Evolutionary conservation across 1,140 invertebrate genomes (phyloP).

Genomic region (Zaprionus vittiger): DNA sequence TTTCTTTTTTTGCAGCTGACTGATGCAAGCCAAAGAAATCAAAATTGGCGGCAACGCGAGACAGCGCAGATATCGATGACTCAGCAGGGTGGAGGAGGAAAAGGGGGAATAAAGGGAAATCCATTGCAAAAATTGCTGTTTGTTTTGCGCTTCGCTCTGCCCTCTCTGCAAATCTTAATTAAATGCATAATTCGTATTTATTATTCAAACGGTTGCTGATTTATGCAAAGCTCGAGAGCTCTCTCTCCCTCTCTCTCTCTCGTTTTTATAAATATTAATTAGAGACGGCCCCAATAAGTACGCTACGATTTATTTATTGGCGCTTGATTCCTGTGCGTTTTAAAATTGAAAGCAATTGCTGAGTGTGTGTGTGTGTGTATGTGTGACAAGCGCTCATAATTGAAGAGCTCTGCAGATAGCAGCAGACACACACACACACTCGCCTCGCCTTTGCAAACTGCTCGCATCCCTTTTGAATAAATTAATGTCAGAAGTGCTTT

Average conservation of each 20-base stretch:
- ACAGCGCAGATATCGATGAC: slow-evolving; percentile 46
- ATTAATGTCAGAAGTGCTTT: slow-evolving; percentile 84
- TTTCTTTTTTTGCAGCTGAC: slow-evolving; percentile 38
- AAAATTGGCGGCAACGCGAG: slow-evolving; percentile 45
- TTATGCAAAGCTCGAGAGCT: slow-evolving; percentile 65
- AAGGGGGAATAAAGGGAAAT: slow-evolving; percentile 18
- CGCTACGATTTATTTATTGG: slow-evolving; percentile 37
- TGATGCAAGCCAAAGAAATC: slow-evolving; percentile 74
- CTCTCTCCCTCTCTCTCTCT: slow-evolving; percentile 3
- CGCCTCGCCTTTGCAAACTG: slow-evolving; percentile 52
- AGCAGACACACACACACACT: slow-evolving; percentile 16
- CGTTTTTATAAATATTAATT: slow-evolving; percentile 76
- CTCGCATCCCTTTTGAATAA: slow-evolving; percentile 84
- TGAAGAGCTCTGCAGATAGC: slow-evolving; percentile 37
- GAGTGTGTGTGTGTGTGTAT: slow-evolving; percentile 2
- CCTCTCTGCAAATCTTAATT: slow-evolving; percentile 72
- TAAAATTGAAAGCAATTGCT: slow-evolving; percentile 60
- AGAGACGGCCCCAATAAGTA: slow-evolving; percentile 42
- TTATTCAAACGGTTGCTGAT: slow-evolving; percentile 77
- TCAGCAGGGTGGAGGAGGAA: background rate
- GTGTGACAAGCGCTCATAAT: slow-evolving; percentile 49
- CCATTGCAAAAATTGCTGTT: slow-evolving; percentile 44
- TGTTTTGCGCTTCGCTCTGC: slow-evolving; percentile 14
- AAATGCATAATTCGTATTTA: slow-evolving; percentile 82
- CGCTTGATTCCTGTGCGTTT: slow-evolving; percentile 35